A percentile compares a stretch with the other conserved stretches of the same genome.
Evolutionary conservation across 1,140 invertebrate genomes (phyloP).

Genomic region (Meloidogyne floridensis): DNA sequence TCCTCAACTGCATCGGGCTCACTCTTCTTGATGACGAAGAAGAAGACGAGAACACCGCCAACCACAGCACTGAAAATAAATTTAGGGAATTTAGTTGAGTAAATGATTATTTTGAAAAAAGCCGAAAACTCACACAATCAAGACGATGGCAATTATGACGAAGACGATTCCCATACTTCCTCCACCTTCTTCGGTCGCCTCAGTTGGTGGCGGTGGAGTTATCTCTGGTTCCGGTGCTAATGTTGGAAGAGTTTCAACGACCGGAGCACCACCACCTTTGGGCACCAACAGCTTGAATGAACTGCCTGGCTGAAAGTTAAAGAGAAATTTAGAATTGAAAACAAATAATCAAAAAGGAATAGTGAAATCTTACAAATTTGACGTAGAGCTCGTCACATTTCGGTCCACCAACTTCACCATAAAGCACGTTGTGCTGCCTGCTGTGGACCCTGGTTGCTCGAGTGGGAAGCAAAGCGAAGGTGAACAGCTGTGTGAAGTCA

Average conservation of each 20-base stretch:
- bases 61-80: background rate
- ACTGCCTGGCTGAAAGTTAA: background rate
- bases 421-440: background rate
- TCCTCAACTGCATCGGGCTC: conserved; percentile 3
- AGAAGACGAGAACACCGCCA: background rate
- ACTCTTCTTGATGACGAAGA: background rate
- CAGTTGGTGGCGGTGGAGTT: too few relatives aligned
- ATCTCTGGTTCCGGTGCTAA: background rate
- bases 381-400: background rate
- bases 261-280: too few relatives aligned
- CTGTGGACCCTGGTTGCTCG: background rate
- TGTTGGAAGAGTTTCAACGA: background rate
- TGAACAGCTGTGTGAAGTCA: background rate
- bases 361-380: background rate
- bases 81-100: background rate
- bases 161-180: background rate
- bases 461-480: background rate
- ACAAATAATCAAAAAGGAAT: background rate
- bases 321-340: background rate
- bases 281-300: background rate
- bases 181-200: background rate
- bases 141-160: background rate
- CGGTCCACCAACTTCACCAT: background rate
- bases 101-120: background rate
- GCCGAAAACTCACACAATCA: background rate